These are phyloP conservation scores for Odobenus rosmarus DNA, from an alignment of 2,113 vertebrate genomes.

Conservation along the genomic window DNA sequence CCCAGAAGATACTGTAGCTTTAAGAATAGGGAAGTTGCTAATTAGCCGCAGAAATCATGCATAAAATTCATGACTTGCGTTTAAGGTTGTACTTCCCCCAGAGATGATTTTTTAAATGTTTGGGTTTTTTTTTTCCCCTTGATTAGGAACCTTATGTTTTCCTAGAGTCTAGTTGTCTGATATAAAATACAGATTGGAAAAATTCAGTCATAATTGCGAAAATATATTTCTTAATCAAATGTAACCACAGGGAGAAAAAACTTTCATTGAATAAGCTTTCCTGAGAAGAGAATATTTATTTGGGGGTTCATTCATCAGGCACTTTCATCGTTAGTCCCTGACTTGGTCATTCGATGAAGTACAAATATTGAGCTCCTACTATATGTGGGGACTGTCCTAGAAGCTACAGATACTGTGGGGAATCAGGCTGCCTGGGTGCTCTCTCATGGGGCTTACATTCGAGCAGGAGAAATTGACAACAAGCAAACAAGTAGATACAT, in stretches of 20 bases:
- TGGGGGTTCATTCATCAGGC: background rate
- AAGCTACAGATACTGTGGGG: background rate
- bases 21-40: background rate
- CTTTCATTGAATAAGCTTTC: background rate
- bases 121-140: background rate
- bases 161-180: slow-evolving; percentile 40
- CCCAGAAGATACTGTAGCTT: background rate
- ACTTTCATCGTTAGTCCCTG: background rate
- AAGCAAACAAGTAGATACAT: background rate
- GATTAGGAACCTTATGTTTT: slow-evolving; percentile 52
- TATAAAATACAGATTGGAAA: slow-evolving; percentile 53
- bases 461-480: background rate
- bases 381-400: background rate
- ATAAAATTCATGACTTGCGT: background rate
- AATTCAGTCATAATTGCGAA: slow-evolving; percentile 38
- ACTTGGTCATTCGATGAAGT: background rate
- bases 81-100: background rate
- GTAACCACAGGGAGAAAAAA: background rate
- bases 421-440: background rate
- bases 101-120: slow-evolving; percentile 47
- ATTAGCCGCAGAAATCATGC: background rate
- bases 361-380: background rate
- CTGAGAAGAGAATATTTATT: background rate
- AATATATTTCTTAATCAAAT: slow-evolving; percentile 56
- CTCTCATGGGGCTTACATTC: background rate